Conservation (phyloP, 1,140 invertebrate species). For the Laupala kohalensis region DNA sequence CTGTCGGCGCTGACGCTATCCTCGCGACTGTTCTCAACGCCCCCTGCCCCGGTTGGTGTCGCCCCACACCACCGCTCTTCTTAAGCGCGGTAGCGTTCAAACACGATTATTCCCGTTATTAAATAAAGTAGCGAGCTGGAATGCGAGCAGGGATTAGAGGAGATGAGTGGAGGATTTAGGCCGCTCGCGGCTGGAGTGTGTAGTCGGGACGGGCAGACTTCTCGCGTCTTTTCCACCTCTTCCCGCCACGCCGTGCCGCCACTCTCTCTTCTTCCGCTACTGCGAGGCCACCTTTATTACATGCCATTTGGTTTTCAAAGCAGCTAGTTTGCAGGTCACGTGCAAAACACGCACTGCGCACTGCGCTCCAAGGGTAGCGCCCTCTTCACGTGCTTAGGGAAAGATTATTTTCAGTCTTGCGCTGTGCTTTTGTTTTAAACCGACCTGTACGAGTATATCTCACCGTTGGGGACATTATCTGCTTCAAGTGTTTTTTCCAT, state of each 20-base stretch:
- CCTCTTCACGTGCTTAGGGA: no score
- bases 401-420: no score
- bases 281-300: neutral
- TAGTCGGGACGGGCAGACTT: neutral
- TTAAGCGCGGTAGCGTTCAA: neutral
- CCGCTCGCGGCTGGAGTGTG: neutral
- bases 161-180: neutral
- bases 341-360: neutral
- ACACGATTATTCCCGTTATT: neutral
- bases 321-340: neutral
- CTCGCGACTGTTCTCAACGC: neutral
- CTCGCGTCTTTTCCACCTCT: neutral
- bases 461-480: no score
- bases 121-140: neutral
- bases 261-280: neutral
- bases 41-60: neutral
- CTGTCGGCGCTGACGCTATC: neutral
- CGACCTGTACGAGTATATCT: no score
- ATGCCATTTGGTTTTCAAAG: neutral
- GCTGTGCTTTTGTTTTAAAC: no score
- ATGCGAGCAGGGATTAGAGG: neutral
- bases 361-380: no score
- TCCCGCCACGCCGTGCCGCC: no score
- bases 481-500: no score
- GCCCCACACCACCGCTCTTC: neutral